Evolutionary conservation across 2,113 vertebrate genomes (phyloP), one percentile per base, ranked within the genome.

Genomic region (Nothocercus nigrocapillus): DNA sequence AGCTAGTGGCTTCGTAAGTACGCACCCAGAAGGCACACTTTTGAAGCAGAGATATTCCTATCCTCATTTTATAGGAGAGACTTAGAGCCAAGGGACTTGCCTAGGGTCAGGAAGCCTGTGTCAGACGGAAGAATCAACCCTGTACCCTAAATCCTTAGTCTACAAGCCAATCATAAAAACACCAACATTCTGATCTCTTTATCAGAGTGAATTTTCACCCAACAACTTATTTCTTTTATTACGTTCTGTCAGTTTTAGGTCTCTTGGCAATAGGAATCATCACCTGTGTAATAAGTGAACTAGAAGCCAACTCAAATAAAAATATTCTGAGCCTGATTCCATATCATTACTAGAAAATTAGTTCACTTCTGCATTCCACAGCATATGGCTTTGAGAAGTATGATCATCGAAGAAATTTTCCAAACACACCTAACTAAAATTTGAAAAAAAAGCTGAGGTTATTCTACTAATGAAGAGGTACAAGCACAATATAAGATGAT

Each of bases 321-420:
- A 67, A 44, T 49, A 32, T 42, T 80, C 59, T 81, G 56, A 78
- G 56, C 74, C 67, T 49, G 61, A 64, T 68, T 86, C 34, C 42
- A 42, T n/a, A 82, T 68, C 61, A 90, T 53, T 74, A 90, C 59
- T 88, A 79, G 42, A 85, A 88, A 94, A 91, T 44, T 82, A 88
- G 75, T 82, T 95, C 89, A 28, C 28, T 83, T 82, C 34, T 67
- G 54, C 32, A 58, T 85, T 80, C 67, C 32, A 67, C 18, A 64
- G 21, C 82, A 89, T 79, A 91, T 47, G 74, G 25, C 13, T 82
- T 76, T 61, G 85, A 94, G 91, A 85, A 79, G 76, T 56, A 67
- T 2, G 2, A 73, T 79, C 44, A 73, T 38, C 78, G 47, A 28
- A 69, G 78, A 67, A 61, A 95, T 87, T 91, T 94, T 27, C 18